phyloP scores from a whole-genome alignment of 2,888 invertebrate genomes.

The Phaonia tiefii region DNA sequence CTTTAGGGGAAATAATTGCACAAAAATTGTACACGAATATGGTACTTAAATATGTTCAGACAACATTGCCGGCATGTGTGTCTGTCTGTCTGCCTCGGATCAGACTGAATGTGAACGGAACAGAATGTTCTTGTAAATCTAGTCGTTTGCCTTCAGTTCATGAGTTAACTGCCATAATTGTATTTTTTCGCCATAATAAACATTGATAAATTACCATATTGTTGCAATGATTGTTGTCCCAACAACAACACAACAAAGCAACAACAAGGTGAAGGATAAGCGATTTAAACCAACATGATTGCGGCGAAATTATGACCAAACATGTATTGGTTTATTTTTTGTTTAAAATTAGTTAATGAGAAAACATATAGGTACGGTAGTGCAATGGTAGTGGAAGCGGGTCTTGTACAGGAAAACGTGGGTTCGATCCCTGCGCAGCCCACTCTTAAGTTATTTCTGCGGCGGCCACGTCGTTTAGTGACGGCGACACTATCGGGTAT shows the following conservation, averaged over 20 bases:
- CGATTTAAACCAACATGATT: conserved; percentile 14
- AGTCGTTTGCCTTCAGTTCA: background rate
- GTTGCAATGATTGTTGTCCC: background rate
- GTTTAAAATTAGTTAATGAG: no score
- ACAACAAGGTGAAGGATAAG: background rate
- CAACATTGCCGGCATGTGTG: background rate
- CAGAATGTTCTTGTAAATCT: conserved; percentile 1
- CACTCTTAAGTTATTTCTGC: no score
- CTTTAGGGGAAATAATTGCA: conserved; percentile 7
- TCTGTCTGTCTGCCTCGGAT: background rate
- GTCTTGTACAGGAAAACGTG: no score
- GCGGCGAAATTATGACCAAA: background rate
- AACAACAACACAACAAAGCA: background rate
- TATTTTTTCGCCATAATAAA: conserved; percentile 9
- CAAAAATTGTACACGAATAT: no score
- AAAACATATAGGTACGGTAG: no score
- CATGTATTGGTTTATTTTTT: no score
- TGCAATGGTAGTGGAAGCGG: no score
- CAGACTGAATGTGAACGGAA: background rate
- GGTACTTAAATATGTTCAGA: background rate
- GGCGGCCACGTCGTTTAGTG: no score
- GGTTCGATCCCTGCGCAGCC: no score
- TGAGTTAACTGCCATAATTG: conserved; percentile 15
- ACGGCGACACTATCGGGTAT: no score
- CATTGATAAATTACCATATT: conserved; percentile 23